Conservation (phyloP, 2,113 vertebrate species). For the Cyprinus carpio region DNA sequence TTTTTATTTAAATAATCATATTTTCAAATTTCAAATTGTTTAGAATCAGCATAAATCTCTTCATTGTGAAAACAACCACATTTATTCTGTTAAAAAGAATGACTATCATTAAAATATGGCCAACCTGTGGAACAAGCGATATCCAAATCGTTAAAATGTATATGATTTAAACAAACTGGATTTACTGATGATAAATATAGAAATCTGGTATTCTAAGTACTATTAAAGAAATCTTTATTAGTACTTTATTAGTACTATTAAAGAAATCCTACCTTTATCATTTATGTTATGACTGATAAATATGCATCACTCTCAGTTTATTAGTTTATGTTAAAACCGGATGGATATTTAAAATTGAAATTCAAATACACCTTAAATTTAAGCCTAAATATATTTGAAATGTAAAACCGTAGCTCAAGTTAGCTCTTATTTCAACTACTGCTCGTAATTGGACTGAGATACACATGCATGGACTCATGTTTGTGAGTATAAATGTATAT, state of each 20-base stretch:
- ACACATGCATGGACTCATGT: not conserved
- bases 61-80: not conserved
- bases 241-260: no score
- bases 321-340: not conserved
- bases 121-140: not conserved
- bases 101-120: no score
- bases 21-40: not conserved
- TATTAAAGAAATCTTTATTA: no score
- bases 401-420: not conserved
- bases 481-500: not conserved
- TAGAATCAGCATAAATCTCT: not conserved
- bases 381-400: not conserved
- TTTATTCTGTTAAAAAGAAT: no score
- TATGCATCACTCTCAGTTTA: not conserved
- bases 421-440: slow-evolving; percentile 2
- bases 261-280: no score
- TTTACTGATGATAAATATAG: not conserved
- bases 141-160: not conserved
- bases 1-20: not conserved
- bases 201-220: no score
- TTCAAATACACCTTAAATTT: not conserved
- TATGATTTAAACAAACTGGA: not conserved
- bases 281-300: not conserved
- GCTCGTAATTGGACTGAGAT: not conserved
- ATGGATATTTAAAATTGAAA: no score